Base-by-base conservation (phyloP, 2,888 invertebrate species). In the Copidosoma aretas region DNA sequence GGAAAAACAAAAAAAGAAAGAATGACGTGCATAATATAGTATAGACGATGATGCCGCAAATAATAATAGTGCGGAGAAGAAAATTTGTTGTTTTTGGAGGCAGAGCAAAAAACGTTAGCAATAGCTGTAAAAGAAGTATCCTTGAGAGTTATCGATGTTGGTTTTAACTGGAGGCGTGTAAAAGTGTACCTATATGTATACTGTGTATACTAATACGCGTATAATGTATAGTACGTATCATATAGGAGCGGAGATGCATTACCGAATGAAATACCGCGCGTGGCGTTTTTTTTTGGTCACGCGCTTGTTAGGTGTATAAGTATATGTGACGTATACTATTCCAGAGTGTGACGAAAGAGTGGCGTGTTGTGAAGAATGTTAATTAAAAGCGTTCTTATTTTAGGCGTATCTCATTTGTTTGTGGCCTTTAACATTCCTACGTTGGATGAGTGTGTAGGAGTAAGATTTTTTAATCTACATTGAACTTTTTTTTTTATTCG, bases 231-330 rank as follows among this genome's bases (percentile, higher is more conserved):
- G n/a, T n/a, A n/a, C n/a, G n/a, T n/a, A n/a, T n/a, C 32, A 32
- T 32, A 8, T 8, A 60, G 43, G 65, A 43, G 19, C 15, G 60
- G 41, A 25, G 60, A 32, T 43, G 53, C 22, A 54, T 66, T 66
- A 39, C 54, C 60, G 54, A 60, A 66, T 60, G 25, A 66, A 65
- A 60, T 56, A 46, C 19, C 43, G 65, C n/a, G n/a, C n/a, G n/a
- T n/a, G 52, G 53, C 52, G 22, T 60, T 65, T 39, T 39, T 53
- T 59, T 54, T 66, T 64, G 58, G 58, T 17, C 43, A 15, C 22
- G 25, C 57, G 12, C 21, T 39, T 56, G 61, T 61, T 51, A 60
- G 10, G 8, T 32, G 32, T 67, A 46, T 62, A 58, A 53, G 32
- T 58, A 62, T 43, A 51, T 43, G 19, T 12, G n/a, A n/a, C n/a